Base-by-base conservation (phyloP, 1,140 invertebrate genomes). In the Andrena cerasifolii region DNA sequence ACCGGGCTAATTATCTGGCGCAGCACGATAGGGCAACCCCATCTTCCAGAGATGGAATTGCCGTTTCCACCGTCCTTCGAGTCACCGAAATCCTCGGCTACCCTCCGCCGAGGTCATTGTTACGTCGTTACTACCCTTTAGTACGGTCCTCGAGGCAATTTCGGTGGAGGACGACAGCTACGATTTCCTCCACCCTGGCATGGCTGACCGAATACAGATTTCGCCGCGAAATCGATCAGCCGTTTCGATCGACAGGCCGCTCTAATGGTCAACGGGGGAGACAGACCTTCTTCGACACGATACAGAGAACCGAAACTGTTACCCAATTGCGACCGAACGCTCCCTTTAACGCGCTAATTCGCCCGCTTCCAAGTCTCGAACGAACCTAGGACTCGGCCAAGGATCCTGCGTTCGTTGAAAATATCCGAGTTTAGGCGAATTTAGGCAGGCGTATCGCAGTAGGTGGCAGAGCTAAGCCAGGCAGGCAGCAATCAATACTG, bases 401-500 rank as follows among this genome's bases (percentile, higher is more conserved):
- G 45, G 21, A 3, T 5, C 21, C 16, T 47, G 53, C 47, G 72
- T 36, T 43, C 56, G 61, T 33, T 28, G 77, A 68, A 73, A 82
- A 85, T 79, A 73, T 63, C 36, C 61, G 71, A 66, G 56, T 80
- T 88, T 77, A 73, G 70, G 49, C 61, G 71, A 66, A 51, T 80
- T 88, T 76, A 80, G 58, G 65, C 47, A 78, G 63, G 71, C 68
- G 75, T 79, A 79, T 79, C 63, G 81, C 83, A 68, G 67, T 84
- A 81, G 79, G 74, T 77, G 85, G 78, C 67, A 65, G 68, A 85
- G 81, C 82, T 86, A 82, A 88, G 80, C 86, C 79, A 82, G 86
- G 78, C 79, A 75, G 83, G 54, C 87, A 88, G 90, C 91, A 93
- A 92, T 93, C 91, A 93, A 93, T 93, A 91, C 91, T 90, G 89